Conservation (phyloP, 2,113 vertebrate genomes). For the Antidorcas marsupialis region DNA sequence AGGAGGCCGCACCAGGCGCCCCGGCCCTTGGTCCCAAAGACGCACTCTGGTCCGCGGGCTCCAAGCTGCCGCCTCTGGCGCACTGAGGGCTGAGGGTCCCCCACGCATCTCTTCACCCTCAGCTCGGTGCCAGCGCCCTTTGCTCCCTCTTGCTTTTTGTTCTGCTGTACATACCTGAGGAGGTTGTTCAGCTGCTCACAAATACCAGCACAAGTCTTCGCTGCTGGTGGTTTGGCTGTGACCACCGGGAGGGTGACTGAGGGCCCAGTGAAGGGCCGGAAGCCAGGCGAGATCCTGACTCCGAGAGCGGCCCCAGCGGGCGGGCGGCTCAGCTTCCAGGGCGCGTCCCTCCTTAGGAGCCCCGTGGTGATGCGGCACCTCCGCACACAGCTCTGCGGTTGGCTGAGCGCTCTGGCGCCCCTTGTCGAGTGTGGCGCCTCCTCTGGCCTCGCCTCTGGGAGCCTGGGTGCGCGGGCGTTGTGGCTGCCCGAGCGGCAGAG, state of each 20-base stretch:
- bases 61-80: neutral
- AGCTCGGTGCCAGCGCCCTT: fast-evolving
- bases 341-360: neutral
- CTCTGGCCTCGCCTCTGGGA: no score
- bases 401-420: fast-evolving
- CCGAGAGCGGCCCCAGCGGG: fast-evolving
- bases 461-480: neutral
- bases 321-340: fast-evolving
- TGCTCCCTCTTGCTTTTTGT: neutral
- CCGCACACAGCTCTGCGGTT: neutral
- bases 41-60: neutral
- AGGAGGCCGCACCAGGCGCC: fast-evolving
- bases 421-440: neutral
- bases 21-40: neutral
- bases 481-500: neutral
- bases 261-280: neutral
- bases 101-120: fast-evolving
- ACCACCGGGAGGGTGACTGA: neutral
- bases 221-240: neutral
- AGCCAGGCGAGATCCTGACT: neutral
- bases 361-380: fast-evolving
- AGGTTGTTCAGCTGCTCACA: neutral
- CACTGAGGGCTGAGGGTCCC: fast-evolving
- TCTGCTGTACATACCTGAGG: fast-evolving
- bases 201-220: no score